Percentiles rank a stretch among this genome's conserved stretches.
Evolutionary conservation across 2,888 invertebrate species (phyloP).

Genomic region (Atethmia centrago): DNA sequence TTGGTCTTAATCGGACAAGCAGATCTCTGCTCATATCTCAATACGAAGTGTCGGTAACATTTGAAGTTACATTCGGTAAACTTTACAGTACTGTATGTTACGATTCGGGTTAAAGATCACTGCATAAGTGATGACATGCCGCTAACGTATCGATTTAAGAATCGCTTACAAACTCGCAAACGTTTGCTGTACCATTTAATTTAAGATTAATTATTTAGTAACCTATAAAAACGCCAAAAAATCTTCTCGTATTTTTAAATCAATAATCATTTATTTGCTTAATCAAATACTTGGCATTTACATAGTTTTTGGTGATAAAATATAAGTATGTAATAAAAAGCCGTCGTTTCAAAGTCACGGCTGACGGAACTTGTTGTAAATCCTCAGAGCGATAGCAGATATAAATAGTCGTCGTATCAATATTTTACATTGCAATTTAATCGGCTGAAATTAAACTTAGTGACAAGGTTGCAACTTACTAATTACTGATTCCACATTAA

Average conservation of each 20-base stretch:
- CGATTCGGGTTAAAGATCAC: slow-evolving; percentile 52
- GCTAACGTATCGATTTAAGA: slow-evolving; percentile 27
- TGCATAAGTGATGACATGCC: slow-evolving; percentile 34
- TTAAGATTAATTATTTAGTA: slow-evolving; percentile 3
- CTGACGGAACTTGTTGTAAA: slow-evolving; percentile 36
- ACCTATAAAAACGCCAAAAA: not conserved
- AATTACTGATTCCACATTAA: not conserved
- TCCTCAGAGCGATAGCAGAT: slow-evolving; percentile 21
- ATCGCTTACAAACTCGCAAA: slow-evolving; percentile 25
- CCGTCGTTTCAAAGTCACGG: slow-evolving; percentile 49
- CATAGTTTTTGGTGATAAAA: slow-evolving; percentile 3
- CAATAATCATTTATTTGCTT: slow-evolving; percentile 20
- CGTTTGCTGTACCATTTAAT: slow-evolving; percentile 13
- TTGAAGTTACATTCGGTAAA: slow-evolving; percentile 51
- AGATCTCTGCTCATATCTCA: slow-evolving; percentile 52
- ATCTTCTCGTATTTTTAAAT: not conserved
- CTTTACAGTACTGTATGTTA: slow-evolving; percentile 43
- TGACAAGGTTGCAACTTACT: too few species aligned
- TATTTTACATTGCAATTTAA: not conserved
- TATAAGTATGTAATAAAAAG: not conserved
- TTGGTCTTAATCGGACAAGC: slow-evolving; percentile 25
- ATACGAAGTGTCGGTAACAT: slow-evolving; percentile 48
- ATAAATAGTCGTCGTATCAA: slow-evolving; percentile 22
- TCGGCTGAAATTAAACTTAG: not conserved
- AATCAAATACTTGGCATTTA: slow-evolving; percentile 13